phyloP scores from a whole-genome alignment of 2,113 vertebrate species.

The Prochilodus magdalenae region DNA sequence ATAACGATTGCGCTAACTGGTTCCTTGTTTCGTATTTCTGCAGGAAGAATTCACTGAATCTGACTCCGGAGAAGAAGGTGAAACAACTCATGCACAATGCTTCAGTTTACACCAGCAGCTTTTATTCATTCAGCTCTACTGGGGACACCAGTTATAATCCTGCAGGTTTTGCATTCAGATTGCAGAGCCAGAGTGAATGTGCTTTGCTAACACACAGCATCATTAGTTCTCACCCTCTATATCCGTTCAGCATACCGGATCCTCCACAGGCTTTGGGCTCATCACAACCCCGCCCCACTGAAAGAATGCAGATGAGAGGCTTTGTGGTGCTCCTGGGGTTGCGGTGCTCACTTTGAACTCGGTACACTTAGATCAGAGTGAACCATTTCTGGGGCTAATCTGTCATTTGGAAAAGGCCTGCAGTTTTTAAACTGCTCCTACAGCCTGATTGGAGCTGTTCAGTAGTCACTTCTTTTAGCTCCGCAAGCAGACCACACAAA shows the following conservation, averaged over 20 bases:
- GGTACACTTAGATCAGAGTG: constrained; percentile 43
- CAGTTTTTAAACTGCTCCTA: constrained; percentile 26
- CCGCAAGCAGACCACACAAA: too few relatives aligned
- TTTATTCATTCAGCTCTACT: not conserved
- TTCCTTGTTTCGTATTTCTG: too few relatives aligned
- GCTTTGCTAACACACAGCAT: constrained; percentile 2
- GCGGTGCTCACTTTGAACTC: constrained; percentile 40
- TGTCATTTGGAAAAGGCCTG: constrained; percentile 33
- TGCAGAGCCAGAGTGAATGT: not conserved
- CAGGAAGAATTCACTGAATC: too few relatives aligned
- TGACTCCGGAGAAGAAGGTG: too few relatives aligned
- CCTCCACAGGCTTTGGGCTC: constrained; percentile 4
- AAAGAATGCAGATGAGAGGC: constrained; percentile 18
- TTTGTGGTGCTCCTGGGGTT: constrained; percentile 26
- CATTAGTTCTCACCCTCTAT: constrained; percentile 13
- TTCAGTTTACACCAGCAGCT: not conserved
- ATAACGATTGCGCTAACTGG: too few relatives aligned
- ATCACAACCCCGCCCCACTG: not conserved
- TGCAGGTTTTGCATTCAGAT: constrained; percentile 1
- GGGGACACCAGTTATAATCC: not conserved
- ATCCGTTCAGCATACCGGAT: constrained; percentile 20
- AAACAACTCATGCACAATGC: not conserved
- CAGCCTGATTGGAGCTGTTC: constrained; percentile 27
- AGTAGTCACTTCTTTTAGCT: constrained; percentile 5
- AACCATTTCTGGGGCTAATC: constrained; percentile 38